Percentiles rank a stretch among this genome's conserved stretches.
phyloP scores from a whole-genome alignment of 2,888 invertebrate species.

The Polylopha cassiicola region DNA sequence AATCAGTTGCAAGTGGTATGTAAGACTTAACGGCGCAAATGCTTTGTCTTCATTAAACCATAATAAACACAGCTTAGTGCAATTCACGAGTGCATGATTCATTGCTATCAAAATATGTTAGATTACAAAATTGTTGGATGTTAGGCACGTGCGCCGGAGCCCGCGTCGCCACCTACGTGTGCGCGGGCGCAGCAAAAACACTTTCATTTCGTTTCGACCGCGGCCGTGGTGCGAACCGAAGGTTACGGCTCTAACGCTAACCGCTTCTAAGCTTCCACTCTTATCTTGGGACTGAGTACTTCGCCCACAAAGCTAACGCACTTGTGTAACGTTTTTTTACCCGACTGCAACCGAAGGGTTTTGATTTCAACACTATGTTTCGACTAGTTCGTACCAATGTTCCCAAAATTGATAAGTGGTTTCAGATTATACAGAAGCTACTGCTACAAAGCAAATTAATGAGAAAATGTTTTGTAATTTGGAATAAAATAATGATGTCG shows the following conservation, averaged over 20 bases:
- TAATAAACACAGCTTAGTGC: background rate
- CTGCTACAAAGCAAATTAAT: too few relatives aligned
- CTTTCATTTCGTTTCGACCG: conserved; percentile 37
- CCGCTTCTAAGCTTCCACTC: background rate
- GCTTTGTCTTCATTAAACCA: background rate
- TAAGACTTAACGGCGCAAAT: too few relatives aligned
- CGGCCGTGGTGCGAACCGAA: conserved; percentile 27
- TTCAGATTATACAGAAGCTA: too few relatives aligned
- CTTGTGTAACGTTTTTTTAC: too few relatives aligned
- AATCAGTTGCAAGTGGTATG: too few relatives aligned
- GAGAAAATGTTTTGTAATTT: too few relatives aligned
- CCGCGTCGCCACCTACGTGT: conserved; percentile 25
- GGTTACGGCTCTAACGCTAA: conserved; percentile 13
- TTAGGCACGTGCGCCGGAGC: conserved; percentile 5
- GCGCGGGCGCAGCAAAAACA: conserved; percentile 33
- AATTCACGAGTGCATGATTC: conserved; percentile 10
- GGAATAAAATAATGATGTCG: conserved; percentile 14
- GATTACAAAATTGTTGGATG: conserved; percentile 14
- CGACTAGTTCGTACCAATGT: too few relatives aligned
- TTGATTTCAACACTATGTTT: too few relatives aligned
- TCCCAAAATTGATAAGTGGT: too few relatives aligned
- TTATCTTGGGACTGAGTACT: too few relatives aligned
- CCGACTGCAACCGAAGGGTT: too few relatives aligned
- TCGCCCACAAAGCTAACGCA: too few relatives aligned
- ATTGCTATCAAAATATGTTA: conserved; percentile 10